Evolutionary conservation across 1,140 invertebrate genomes (phyloP).

Genomic region (Archegozetes longisetosus): DNA sequence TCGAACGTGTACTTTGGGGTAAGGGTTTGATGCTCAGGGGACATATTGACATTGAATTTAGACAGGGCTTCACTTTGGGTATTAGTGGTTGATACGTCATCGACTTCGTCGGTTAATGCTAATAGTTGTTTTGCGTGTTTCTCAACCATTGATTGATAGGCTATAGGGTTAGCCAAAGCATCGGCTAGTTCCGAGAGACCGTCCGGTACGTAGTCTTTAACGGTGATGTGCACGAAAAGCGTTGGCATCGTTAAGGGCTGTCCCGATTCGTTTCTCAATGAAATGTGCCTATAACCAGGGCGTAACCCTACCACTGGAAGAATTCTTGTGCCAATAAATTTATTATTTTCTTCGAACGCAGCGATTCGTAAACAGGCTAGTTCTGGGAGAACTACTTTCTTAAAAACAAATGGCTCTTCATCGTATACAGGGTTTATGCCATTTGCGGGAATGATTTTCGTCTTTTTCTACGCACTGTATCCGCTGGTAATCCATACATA

Average conservation of each 20-base stretch:
- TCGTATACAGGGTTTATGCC: slow-evolving; percentile 91
- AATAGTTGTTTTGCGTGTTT: slow-evolving; percentile 78
- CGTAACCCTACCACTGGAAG: slow-evolving; percentile 87
- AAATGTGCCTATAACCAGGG: slow-evolving; percentile 57
- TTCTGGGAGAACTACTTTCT: slow-evolving; percentile 94
- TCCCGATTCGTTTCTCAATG: slow-evolving; percentile 60
- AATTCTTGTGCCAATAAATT: slow-evolving; percentile 86
- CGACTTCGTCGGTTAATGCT: slow-evolving; percentile 38
- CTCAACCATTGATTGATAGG: slow-evolving; percentile 83
- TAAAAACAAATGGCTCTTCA: slow-evolving; percentile 94
- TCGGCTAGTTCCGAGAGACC: slow-evolving; percentile 83
- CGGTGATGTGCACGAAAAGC: slow-evolving; percentile 76
- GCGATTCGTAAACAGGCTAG: slow-evolving; percentile 85
- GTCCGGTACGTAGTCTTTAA: slow-evolving; percentile 95
- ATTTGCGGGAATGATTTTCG: slow-evolving; percentile 80
- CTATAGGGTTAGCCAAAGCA: slow-evolving; percentile 90
- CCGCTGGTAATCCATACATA: slow-evolving; percentile 96
- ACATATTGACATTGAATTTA: not conserved
- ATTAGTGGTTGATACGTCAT: not conserved
- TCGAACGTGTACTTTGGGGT: not conserved
- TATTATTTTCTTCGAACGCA: slow-evolving; percentile 86
- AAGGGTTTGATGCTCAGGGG: not conserved
- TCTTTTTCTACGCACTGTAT: slow-evolving; percentile 93
- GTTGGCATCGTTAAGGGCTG: slow-evolving; percentile 75
- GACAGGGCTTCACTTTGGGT: not conserved